A percentile compares a stretch with the other conserved stretches of the same genome.
phyloP scores from a whole-genome alignment of 1,140 invertebrate genomes.

The Drosophila asahinai region DNA sequence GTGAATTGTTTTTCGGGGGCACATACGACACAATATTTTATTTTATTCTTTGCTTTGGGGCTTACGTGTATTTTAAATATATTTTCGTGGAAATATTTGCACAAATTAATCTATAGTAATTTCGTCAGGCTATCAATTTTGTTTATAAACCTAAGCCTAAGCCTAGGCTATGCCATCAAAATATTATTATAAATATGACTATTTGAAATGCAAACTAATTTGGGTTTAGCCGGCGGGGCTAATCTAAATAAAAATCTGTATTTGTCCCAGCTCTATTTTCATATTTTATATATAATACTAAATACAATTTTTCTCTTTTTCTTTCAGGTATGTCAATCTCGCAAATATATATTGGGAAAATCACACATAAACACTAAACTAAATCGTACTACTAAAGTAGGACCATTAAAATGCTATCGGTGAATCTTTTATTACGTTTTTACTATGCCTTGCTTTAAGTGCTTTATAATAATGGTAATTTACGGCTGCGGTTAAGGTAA shows the following conservation, averaged over 20 bases:
- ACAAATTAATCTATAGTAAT: slow-evolving; percentile 30
- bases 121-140: background rate
- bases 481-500: slow-evolving; percentile 10
- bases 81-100: slow-evolving; percentile 2
- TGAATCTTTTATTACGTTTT: slow-evolving; percentile 16
- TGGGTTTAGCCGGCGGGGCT: background rate
- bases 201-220: slow-evolving; percentile 20
- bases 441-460: slow-evolving; percentile 27
- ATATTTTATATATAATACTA: background rate
- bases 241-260: background rate
- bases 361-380: background rate
- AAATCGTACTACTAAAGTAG: slow-evolving; percentile 7
- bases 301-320: slow-evolving; percentile 6
- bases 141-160: slow-evolving; percentile 1
- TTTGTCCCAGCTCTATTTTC: background rate
- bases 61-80: slow-evolving; percentile 31
- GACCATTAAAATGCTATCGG: slow-evolving; percentile 32
- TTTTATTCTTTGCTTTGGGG: slow-evolving; percentile 8
- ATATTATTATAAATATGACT: slow-evolving; percentile 11
- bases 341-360: slow-evolving; percentile 27
- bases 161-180: slow-evolving; percentile 5
- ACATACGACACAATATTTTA: slow-evolving; percentile 11
- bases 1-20: slow-evolving; percentile 10
- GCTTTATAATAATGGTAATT: slow-evolving; percentile 41
- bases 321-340: slow-evolving; percentile 62